A percentile compares a stretch with the other conserved stretches of the same genome.
Evolutionary conservation across 1,140 invertebrate species (phyloP).

Genomic region (Melipona quadrifasciata): DNA sequence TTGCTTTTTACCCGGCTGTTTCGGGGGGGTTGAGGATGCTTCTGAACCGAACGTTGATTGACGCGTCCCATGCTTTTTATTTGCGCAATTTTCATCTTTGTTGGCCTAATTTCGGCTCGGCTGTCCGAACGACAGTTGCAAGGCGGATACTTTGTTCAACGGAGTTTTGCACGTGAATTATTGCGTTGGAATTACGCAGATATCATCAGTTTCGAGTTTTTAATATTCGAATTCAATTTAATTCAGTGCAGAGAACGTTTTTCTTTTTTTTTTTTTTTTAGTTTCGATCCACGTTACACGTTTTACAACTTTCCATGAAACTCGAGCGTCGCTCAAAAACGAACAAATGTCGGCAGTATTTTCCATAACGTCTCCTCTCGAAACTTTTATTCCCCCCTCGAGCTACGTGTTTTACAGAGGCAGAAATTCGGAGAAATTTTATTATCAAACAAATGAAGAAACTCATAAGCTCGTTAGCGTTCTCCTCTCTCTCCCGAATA

Average conservation of each 20-base stretch:
- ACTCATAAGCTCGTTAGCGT: background rate
- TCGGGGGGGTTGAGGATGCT: background rate
- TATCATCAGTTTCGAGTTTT: background rate
- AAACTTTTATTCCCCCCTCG: background rate
- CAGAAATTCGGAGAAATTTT: background rate
- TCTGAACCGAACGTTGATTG: background rate
- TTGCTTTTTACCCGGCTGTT: background rate
- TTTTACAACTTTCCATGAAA: slow-evolving; percentile 10
- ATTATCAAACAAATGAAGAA: background rate
- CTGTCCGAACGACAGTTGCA: background rate
- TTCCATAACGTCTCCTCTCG: no score
- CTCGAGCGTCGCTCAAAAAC: background rate
- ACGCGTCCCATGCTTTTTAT: background rate
- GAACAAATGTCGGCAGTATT: background rate
- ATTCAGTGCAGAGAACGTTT: background rate
- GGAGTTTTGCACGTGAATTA: background rate
- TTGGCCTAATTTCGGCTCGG: no score
- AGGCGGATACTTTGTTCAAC: background rate
- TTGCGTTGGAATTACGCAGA: background rate
- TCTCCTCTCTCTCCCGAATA: background rate
- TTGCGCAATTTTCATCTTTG: background rate
- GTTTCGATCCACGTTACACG: background rate
- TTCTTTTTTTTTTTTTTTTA: no score
- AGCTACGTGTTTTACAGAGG: background rate
- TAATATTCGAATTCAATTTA: background rate